These are phyloP conservation scores for Sclerurus mexicanus DNA, from an alignment of 2,113 vertebrate genomes.

Conservation along the genomic window DNA sequence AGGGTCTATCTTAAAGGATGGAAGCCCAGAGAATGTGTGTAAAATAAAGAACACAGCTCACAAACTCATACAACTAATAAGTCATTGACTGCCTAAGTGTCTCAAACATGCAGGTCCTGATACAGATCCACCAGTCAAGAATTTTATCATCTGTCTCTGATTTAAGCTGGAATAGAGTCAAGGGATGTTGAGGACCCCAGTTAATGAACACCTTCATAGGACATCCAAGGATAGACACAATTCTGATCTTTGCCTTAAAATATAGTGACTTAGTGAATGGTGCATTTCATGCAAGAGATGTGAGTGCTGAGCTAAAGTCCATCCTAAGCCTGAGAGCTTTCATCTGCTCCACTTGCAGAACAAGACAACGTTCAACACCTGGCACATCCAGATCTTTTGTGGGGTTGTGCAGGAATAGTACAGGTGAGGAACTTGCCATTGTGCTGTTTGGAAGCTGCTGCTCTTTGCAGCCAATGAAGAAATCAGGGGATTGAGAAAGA, in stretches of 20 bases:
- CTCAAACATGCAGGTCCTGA: not conserved
- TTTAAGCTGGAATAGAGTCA: not conserved
- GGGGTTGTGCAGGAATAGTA: not conserved
- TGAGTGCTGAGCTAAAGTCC: not conserved
- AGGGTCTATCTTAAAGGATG: not conserved
- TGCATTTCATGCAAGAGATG: not conserved
- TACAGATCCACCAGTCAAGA: not conserved
- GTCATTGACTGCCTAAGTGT: not conserved
- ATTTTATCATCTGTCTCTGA: not conserved
- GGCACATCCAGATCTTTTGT: not conserved
- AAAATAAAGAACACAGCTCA: not conserved
- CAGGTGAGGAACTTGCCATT: not conserved
- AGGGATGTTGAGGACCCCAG: not conserved
- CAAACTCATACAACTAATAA: not conserved
- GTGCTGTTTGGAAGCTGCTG: not conserved
- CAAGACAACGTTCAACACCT: not conserved
- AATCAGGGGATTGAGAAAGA: not conserved
- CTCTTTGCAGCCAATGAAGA: not conserved
- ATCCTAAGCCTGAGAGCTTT: not conserved
- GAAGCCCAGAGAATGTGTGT: not conserved
- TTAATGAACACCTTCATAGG: not conserved
- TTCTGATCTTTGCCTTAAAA: not conserved
- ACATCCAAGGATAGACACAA: not conserved
- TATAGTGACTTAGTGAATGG: not conserved
- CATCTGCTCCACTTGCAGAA: not conserved